phyloP scores from a whole-genome alignment of 2,888 invertebrate species.

The Papilio protenor region DNA sequence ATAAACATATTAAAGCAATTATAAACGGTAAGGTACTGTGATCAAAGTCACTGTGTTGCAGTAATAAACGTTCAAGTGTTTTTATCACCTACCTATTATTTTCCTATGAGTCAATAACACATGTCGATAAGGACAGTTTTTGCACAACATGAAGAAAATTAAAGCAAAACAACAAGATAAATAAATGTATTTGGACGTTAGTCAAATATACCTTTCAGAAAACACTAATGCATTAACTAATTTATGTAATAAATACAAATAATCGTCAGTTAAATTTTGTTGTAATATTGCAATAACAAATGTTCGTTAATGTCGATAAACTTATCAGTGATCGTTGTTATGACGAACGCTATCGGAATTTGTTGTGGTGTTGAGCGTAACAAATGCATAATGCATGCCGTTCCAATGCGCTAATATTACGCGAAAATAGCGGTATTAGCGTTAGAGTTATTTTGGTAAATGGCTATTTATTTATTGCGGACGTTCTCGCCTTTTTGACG shows the following conservation, averaged over 20 bases:
- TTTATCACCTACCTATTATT: constrained; percentile 16
- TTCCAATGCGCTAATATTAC: constrained; percentile 50
- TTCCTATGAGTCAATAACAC: background rate
- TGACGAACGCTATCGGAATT: constrained; percentile 50
- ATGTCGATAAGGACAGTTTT: background rate
- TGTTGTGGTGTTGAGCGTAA: constrained; percentile 38
- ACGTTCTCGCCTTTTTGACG: background rate
- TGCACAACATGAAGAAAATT: background rate
- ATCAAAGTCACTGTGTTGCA: constrained; percentile 4
- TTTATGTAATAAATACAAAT: background rate
- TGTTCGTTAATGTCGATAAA: constrained; percentile 26
- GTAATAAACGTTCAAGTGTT: constrained; percentile 28
- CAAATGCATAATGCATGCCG: constrained; percentile 56
- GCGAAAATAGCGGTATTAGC: constrained; percentile 30
- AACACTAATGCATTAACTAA: background rate
- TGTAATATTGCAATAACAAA: background rate
- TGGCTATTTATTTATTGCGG: background rate
- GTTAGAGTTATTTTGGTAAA: constrained; percentile 26
- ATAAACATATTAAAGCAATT: constrained; percentile 14
- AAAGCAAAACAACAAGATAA: background rate
- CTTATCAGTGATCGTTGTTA: constrained; percentile 38
- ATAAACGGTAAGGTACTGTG: constrained; percentile 12
- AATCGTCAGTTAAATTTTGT: background rate
- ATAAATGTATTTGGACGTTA: background rate
- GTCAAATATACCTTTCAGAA: background rate